Conservation (phyloP, 30 jellyfish, hydroid and myxozoan genomes). For the Euphysa ruthae region DNA sequence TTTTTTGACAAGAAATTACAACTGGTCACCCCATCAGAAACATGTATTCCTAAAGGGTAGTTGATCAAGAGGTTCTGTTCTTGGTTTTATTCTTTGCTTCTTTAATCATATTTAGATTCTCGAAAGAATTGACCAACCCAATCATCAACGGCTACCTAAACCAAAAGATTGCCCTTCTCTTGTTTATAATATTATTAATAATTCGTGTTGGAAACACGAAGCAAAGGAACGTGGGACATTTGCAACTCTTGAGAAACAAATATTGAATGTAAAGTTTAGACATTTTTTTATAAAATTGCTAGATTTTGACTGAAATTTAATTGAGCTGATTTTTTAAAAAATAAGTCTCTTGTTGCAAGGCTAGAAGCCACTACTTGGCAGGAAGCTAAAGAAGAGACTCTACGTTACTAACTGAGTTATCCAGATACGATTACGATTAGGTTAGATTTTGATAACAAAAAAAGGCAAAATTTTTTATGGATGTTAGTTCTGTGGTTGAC, state of each 20-base stretch:
- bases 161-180: constrained; percentile 80
- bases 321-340: too few species aligned
- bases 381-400: too few species aligned
- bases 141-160: constrained; percentile 54
- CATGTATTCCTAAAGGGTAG: too few species aligned
- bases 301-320: neutral
- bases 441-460: too few species aligned
- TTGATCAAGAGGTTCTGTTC: neutral
- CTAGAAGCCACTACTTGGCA: too few species aligned
- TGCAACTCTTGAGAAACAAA: constrained; percentile 45
- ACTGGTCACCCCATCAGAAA: too few species aligned
- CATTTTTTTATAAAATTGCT: neutral
- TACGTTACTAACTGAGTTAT: too few species aligned
- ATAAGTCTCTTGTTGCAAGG: too few species aligned
- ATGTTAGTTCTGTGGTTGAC: too few species aligned
- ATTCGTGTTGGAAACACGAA: constrained; percentile 71
- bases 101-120: constrained; percentile 39
- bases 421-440: too few species aligned
- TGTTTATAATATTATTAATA: constrained; percentile 42
- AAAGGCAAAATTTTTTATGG: too few species aligned
- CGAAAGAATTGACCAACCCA: constrained; percentile 79
- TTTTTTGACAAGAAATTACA: neutral
- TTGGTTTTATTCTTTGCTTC: neutral
- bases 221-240: constrained; percentile 65
- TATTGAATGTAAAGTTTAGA: constrained; percentile 47